These are phyloP conservation scores for Cochlearius cochlearius DNA, from an alignment of 2,113 vertebrate genomes.

Conservation along the genomic window DNA sequence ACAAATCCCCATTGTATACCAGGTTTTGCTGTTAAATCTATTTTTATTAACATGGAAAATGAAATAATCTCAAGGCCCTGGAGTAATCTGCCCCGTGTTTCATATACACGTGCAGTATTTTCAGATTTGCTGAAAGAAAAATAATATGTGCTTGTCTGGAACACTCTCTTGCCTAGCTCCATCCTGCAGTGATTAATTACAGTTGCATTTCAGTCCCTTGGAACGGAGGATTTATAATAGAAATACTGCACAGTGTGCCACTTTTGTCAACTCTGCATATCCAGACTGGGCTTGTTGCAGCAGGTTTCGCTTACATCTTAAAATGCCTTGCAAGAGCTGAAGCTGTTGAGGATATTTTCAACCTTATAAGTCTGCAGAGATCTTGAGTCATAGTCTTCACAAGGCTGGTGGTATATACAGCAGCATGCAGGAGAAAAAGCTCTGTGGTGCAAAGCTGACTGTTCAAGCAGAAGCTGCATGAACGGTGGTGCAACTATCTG, in stretches of 20 bases:
- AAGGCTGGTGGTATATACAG: neutral
- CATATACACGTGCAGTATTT: neutral
- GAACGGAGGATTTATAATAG: neutral
- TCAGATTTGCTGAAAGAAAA: neutral
- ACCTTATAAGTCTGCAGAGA: neutral
- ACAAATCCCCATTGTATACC: neutral
- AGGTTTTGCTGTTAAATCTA: neutral
- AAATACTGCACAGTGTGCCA: neutral
- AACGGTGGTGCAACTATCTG: neutral
- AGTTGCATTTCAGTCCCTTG: neutral
- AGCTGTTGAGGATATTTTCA: neutral
- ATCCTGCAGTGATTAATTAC: conserved; percentile 4
- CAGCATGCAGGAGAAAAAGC: neutral
- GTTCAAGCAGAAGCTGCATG: neutral
- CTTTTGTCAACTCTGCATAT: neutral
- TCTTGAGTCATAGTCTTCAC: neutral
- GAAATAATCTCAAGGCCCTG: neutral
- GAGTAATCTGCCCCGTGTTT: neutral
- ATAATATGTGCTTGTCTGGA: neutral
- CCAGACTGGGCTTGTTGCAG: neutral
- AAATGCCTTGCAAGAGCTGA: neutral
- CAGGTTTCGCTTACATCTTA: neutral
- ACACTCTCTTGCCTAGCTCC: neutral
- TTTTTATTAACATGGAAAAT: conserved; percentile 35
- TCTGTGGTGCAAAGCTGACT: neutral